Conservation (phyloP, 2,113 vertebrate genomes). For the Aspiorhynchus laticeps region DNA sequence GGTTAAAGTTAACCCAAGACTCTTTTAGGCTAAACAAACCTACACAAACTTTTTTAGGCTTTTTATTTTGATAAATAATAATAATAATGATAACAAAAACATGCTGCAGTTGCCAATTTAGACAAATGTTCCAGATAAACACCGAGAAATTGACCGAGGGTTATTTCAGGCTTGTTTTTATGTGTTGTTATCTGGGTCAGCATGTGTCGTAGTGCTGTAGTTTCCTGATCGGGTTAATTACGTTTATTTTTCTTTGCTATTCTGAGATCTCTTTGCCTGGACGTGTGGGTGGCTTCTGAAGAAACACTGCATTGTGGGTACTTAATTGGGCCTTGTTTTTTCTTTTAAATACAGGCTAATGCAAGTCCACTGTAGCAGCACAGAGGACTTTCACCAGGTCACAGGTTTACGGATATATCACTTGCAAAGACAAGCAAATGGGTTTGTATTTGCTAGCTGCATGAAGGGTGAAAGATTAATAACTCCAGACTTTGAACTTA, state of each 20-base stretch:
- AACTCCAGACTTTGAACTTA: not conserved
- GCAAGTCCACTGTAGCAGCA: not conserved
- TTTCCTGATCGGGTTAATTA: constrained; percentile 25
- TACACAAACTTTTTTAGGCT: not conserved
- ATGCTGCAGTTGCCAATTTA: not conserved
- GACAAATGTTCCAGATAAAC: not conserved
- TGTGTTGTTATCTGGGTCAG: not conserved
- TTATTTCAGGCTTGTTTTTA: not conserved
- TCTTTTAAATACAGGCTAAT: not conserved
- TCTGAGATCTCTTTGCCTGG: constrained; percentile 31
- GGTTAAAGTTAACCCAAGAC: not conserved
- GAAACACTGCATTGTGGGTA: not conserved
- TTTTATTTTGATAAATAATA: not conserved
- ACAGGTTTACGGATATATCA: not conserved
- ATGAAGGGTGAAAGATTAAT: not conserved
- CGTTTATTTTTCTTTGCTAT: constrained; percentile 49
- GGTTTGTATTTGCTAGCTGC: not conserved
- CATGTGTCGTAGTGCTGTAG: not conserved
- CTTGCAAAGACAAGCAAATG: not conserved
- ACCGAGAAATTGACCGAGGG: not conserved
- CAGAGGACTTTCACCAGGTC: not conserved
- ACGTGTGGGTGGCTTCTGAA: not conserved
- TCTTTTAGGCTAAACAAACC: not conserved
- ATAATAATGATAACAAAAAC: not conserved
- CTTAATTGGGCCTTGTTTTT: not conserved